phyloP scores from a whole-genome alignment of 1,140 invertebrate species.

The Papilio machaon region DNA sequence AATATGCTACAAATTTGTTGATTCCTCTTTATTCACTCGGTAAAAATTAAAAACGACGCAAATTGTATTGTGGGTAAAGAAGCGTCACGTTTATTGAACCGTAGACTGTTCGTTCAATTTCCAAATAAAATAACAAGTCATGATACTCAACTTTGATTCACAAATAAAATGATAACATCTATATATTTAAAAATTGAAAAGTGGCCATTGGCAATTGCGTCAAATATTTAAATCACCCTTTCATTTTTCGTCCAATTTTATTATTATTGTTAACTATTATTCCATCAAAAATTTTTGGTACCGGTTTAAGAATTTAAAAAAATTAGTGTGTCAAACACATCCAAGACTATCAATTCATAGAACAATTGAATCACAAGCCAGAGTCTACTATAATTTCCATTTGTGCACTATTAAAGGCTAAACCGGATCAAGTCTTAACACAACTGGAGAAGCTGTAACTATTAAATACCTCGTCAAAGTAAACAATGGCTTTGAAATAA shows the following conservation, averaged over 20 bases:
- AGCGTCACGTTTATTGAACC: not conserved
- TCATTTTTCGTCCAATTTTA: too few relatives aligned
- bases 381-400: not conserved
- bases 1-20: not conserved
- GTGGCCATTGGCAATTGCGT: not conserved
- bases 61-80: not conserved
- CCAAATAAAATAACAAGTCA: not conserved
- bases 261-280: too few relatives aligned
- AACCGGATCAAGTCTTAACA: not conserved
- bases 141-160: not conserved
- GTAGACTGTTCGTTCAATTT: not conserved
- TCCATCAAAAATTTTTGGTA: too few relatives aligned
- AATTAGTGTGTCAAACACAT: not conserved
- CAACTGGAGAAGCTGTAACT: not conserved
- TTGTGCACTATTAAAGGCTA: not conserved
- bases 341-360: too few relatives aligned
- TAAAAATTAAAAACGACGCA: not conserved
- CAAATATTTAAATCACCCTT: too few relatives aligned
- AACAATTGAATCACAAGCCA: not conserved
- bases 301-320: too few relatives aligned
- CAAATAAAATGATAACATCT: not conserved
- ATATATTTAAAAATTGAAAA: not conserved
- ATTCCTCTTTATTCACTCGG: not conserved
- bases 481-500: not conserved
- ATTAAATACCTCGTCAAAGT: not conserved